Percentiles rank a stretch among this genome's conserved stretches.
phyloP scores from a whole-genome alignment of 2,797 vertebrate genomes.

The Rallus crepitans region DNA sequence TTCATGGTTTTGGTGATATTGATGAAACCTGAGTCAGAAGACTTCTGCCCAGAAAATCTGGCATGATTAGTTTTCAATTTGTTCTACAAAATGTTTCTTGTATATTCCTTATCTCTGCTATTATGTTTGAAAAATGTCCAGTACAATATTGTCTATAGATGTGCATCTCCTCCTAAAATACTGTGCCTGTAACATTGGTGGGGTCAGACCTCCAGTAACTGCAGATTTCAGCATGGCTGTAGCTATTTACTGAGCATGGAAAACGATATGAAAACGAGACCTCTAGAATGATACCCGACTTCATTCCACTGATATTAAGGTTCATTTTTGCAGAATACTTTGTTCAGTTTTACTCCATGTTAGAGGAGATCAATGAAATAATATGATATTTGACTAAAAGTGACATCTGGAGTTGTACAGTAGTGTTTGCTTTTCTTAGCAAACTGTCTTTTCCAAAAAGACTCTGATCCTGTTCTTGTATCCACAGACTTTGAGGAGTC shows the following conservation, averaged over 20 bases:
- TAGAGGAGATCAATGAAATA: conserved; percentile 39
- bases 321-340: conserved; percentile 28
- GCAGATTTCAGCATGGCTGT: not conserved
- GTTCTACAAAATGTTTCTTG: not conserved
- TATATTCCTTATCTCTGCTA: not conserved
- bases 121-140: not conserved
- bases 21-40: not conserved
- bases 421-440: conserved; percentile 54
- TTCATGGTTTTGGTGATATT: not conserved
- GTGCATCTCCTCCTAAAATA: not conserved
- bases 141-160: not conserved
- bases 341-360: conserved; percentile 26
- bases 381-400: conserved; percentile 23
- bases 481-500: conserved; percentile 33
- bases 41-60: not conserved
- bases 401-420: conserved; percentile 9
- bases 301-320: not conserved
- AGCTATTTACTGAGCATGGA: not conserved
- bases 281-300: not conserved
- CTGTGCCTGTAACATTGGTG: not conserved
- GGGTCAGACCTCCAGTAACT: not conserved
- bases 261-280: not conserved
- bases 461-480: conserved; percentile 50
- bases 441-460: conserved; percentile 12
- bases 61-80: not conserved